Evolutionary conservation across 2,113 vertebrate genomes (phyloP), one percentile per base, ranked within the genome.

Genomic region (Ceratotherium simum): DNA sequence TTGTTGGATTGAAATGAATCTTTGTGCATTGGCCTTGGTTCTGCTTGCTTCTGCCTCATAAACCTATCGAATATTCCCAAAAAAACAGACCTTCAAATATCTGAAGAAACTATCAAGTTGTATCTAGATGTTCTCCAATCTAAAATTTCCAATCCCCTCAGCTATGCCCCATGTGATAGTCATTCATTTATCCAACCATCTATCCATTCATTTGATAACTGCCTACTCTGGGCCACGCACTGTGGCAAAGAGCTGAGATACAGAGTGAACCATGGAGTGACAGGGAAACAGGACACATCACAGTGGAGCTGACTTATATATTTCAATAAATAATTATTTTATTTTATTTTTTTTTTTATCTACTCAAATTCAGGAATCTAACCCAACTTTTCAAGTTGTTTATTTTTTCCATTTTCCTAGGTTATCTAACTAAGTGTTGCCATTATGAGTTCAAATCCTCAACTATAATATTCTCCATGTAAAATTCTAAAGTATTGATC

Each of bases 101-200:
- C 14, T 78, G 18, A 70, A 46, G 62, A 89, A 92, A 73, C 33
- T 14, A 82, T 36, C 10, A 69, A 51, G 46, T 75, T 90, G 95
- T 84, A 73, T 69, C 75, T 65, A 82, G 87, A 56, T 56, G 39
- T 87, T 62, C 72, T 82, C 21, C 8, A 42, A 25, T 42, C 48
- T 81, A 82, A 91, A 96, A 76, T 94, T 64, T 58, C 90, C 60
- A 91, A 10, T 39, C 39, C 51, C n/a, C 42, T 93, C 46, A 29
- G 39, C 31, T 42, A 14, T 6, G 42, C 21, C 84, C 21, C 20
- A 18, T 46, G 48, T 75, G 51, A 62, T 75, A 69, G 54, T 83
- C 72, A 42, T 39, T 67, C 23, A 31, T 62, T 83, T 25, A 83
- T 64, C 73, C 80, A 84, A 27, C 6, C n/a, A 85, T 42, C 18